Percentiles rank a stretch among this genome's conserved stretches.
Evolutionary conservation across 2,797 vertebrate genomes (phyloP).

Genomic region (Microhierax caerulescens): DNA sequence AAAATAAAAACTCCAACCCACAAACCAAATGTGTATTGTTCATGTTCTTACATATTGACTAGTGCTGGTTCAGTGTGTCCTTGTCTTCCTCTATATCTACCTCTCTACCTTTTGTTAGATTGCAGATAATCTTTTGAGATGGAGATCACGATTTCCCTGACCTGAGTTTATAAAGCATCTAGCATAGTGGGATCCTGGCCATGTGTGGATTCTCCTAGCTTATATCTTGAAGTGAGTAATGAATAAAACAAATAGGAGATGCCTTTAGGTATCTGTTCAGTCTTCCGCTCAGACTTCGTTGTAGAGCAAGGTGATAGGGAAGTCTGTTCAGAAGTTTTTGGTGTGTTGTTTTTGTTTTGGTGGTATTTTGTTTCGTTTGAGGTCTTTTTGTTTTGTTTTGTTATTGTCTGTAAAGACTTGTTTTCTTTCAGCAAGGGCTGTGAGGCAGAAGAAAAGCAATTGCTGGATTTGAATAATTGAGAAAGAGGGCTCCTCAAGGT

Average conservation of each 20-base stretch:
- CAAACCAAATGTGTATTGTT: not conserved
- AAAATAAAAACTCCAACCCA: not conserved
- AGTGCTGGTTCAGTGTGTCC: not conserved
- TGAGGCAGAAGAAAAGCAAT: not conserved
- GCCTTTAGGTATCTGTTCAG: not conserved
- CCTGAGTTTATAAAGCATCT: not conserved
- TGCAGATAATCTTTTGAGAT: not conserved
- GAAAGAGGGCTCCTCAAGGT: not conserved
- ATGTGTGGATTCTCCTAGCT: not conserved
- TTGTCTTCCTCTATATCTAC: not conserved
- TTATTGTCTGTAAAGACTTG: accelerated
- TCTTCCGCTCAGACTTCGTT: not conserved
- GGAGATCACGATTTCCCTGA: not conserved
- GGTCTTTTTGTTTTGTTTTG: not conserved
- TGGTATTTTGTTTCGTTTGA: not conserved
- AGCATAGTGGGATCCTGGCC: not conserved
- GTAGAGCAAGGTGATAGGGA: not conserved
- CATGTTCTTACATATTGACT: not conserved
- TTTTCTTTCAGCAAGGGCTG: not conserved
- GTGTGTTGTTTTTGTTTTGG: not conserved
- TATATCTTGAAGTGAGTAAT: not conserved
- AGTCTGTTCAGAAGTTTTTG: not conserved
- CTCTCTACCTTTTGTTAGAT: not conserved
- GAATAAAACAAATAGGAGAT: not conserved
- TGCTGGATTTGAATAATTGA: not conserved